phyloP scores from a whole-genome alignment of 2,797 vertebrate genomes.

The Pantherophis alleghaniensis region DNA sequence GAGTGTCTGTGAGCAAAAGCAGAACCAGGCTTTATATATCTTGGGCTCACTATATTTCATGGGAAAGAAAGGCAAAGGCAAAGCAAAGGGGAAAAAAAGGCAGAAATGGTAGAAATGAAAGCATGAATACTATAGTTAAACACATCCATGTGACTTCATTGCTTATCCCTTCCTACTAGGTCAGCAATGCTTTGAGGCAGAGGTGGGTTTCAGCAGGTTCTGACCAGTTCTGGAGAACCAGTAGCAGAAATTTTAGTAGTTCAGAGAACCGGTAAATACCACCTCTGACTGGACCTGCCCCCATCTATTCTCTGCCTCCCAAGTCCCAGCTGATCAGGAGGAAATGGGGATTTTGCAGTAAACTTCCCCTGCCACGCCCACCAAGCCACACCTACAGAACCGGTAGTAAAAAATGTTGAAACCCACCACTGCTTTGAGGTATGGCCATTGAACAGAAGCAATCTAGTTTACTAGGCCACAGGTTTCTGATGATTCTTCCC shows the following conservation, averaged over 20 bases:
- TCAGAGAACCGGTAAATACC: no score
- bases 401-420: no score
- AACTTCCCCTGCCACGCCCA: no score
- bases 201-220: no score
- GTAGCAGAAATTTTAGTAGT: no score
- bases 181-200: background rate
- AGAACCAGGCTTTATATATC: background rate
- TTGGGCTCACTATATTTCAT: background rate
- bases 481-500: background rate
- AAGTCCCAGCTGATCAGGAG: no score
- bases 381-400: no score
- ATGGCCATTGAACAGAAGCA: background rate
- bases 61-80: background rate
- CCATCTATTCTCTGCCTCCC: no score
- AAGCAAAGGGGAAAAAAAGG: no score
- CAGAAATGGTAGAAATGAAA: background rate
- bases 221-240: no score
- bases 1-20: background rate
- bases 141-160: background rate
- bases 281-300: no score
- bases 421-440: background rate
- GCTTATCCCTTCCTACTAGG: background rate
- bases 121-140: background rate
- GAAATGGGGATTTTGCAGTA: no score
- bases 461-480: background rate